Conservation (phyloP, 2,888 invertebrate genomes). For the Drosophila anomelani region DNA sequence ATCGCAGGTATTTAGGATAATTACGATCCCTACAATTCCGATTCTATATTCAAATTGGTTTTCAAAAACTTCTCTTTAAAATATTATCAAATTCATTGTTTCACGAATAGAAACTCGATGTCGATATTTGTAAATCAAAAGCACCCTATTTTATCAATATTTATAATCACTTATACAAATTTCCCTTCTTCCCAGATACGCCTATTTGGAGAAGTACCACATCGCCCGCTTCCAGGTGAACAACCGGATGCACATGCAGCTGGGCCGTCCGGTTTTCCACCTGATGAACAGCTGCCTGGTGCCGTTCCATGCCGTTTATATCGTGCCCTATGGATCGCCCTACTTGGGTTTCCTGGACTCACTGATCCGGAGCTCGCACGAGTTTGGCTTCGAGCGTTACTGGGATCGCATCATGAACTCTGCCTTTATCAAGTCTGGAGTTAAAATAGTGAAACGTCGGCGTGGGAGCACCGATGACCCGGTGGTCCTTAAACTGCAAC, state of each 20-base stretch:
- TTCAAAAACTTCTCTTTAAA: no score
- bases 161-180: no score
- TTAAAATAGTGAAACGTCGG: slow-evolving; percentile 53
- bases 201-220: slow-evolving; percentile 85
- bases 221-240: slow-evolving; percentile 80
- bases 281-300: slow-evolving; percentile 86
- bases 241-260: slow-evolving; percentile 67
- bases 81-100: no score
- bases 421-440: slow-evolving; percentile 71
- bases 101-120: no score
- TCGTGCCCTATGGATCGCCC: slow-evolving; percentile 87
- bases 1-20: slow-evolving; percentile 82
- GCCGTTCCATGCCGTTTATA: slow-evolving; percentile 86
- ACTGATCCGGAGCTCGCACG: slow-evolving; percentile 85
- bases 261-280: slow-evolving; percentile 85
- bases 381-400: slow-evolving; percentile 86
- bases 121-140: no score
- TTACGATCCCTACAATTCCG: no score
- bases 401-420: slow-evolving; percentile 81
- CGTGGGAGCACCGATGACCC: slow-evolving; percentile 63
- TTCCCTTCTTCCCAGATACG: slow-evolving; percentile 59
- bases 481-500: slow-evolving; percentile 77
- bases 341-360: slow-evolving; percentile 85
- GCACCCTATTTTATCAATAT: no score
- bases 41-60: no score